A percentile compares a stretch with the other conserved stretches of the same genome.
These are phyloP conservation scores for Jaculus jaculus DNA, from an alignment of 2,113 vertebrate species.

Conservation along the genomic window DNA sequence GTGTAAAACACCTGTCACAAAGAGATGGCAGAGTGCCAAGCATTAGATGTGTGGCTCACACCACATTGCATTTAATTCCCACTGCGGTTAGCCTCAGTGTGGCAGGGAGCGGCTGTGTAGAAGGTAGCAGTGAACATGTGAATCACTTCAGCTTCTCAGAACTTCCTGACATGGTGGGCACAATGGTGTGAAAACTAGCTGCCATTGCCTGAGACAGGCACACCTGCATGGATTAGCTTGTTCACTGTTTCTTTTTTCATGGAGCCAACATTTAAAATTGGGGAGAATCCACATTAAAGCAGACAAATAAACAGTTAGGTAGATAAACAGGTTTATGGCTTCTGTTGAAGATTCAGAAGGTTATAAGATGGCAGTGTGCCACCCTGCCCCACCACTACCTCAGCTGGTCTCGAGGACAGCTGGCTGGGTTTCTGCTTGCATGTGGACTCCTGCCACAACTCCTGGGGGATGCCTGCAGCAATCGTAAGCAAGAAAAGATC, in stretches of 20 bases:
- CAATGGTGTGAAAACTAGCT: background rate
- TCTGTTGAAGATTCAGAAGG: background rate
- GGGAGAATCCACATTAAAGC: background rate
- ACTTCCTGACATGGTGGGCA: background rate
- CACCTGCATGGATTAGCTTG: background rate
- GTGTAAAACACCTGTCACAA: background rate
- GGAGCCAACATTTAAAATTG: background rate
- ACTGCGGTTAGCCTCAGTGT: background rate
- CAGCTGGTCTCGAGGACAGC: background rate
- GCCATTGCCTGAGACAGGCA: no score
- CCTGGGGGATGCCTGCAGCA: background rate
- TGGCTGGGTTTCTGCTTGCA: accelerated
- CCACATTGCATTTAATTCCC: background rate
- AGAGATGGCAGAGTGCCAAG: background rate
- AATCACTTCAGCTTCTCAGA: background rate
- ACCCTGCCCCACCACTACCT: background rate
- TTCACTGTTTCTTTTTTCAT: background rate
- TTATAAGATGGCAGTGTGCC: background rate
- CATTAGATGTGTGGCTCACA: background rate
- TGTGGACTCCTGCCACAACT: accelerated
- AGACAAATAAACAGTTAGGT: background rate
- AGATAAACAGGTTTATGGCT: background rate
- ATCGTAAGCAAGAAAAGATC: no score
- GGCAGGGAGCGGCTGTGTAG: background rate
- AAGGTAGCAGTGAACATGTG: background rate